Conservation (phyloP, 2,888 invertebrate species). For the Rhorus exstirpatorius region DNA sequence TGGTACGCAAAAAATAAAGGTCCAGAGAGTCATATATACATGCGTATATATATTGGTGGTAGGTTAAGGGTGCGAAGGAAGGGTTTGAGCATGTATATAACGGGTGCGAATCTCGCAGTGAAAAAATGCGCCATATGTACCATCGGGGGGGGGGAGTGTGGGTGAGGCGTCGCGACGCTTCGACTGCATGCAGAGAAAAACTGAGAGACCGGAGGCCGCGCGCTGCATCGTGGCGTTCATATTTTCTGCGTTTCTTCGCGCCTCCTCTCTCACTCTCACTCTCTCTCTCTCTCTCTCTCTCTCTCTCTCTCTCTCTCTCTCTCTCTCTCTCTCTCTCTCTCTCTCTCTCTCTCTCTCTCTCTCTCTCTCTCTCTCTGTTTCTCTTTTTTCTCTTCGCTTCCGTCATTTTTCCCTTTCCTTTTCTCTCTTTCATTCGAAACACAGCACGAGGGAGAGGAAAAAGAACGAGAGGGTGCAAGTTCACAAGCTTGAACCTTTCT, state of each 20-base stretch:
- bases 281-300: slow-evolving; percentile 14
- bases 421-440: slow-evolving; percentile 40
- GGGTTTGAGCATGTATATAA: slow-evolving; percentile 52
- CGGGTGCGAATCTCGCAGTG: slow-evolving; percentile 32
- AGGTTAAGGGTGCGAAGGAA: slow-evolving; percentile 60
- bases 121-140: neutral
- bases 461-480: slow-evolving; percentile 28
- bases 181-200: slow-evolving; percentile 31
- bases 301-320: slow-evolving; percentile 12
- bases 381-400: slow-evolving; percentile 29
- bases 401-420: slow-evolving; percentile 2
- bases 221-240: slow-evolving; percentile 44
- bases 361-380: too few species aligned
- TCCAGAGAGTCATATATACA: slow-evolving; percentile 8
- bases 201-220: slow-evolving; percentile 45
- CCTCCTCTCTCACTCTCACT: slow-evolving; percentile 9
- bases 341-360: slow-evolving; percentile 34
- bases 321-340: slow-evolving; percentile 2
- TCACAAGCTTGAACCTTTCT: slow-evolving; percentile 57
- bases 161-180: slow-evolving; percentile 37
- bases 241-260: slow-evolving; percentile 65
- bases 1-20: slow-evolving; percentile 15
- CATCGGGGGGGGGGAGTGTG: slow-evolving; percentile 4
- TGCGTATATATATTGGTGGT: slow-evolving; percentile 39
- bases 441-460: slow-evolving; percentile 2